Evolutionary conservation across 2,797 vertebrate genomes (phyloP).

Genomic region (Huso huso): DNA sequence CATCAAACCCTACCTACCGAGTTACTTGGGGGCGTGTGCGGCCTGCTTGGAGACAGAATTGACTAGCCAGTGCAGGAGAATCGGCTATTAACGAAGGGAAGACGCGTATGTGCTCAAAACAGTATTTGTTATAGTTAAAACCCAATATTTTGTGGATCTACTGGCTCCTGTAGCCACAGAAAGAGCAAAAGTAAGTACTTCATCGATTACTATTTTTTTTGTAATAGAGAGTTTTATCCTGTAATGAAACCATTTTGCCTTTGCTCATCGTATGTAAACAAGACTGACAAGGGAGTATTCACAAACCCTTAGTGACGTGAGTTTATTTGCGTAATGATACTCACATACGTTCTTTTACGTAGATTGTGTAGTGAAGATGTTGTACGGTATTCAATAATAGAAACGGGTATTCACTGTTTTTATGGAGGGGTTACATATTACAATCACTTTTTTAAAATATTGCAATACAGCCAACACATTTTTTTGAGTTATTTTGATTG

Average conservation of each 20-base stretch:
- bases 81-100: background rate
- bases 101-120: background rate
- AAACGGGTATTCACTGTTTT: no score
- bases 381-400: no score
- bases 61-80: no score
- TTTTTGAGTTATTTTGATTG: no score
- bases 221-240: no score
- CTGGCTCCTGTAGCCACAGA: slow-evolving; percentile 3
- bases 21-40: slow-evolving; percentile 6
- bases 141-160: background rate
- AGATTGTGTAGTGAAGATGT: background rate
- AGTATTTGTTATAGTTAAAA: background rate
- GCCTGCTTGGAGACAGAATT: slow-evolving; percentile 11
- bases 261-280: no score
- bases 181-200: slow-evolving; percentile 16
- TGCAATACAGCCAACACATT: no score
- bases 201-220: no score
- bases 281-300: background rate
- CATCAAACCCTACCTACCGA: no score
- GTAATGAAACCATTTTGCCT: no score
- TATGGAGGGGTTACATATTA: no score
- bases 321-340: background rate
- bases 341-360: background rate
- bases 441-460: no score
- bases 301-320: background rate